Evolutionary conservation across 2,113 vertebrate genomes (phyloP).

Genomic region (Aspidoscelis tigris): DNA sequence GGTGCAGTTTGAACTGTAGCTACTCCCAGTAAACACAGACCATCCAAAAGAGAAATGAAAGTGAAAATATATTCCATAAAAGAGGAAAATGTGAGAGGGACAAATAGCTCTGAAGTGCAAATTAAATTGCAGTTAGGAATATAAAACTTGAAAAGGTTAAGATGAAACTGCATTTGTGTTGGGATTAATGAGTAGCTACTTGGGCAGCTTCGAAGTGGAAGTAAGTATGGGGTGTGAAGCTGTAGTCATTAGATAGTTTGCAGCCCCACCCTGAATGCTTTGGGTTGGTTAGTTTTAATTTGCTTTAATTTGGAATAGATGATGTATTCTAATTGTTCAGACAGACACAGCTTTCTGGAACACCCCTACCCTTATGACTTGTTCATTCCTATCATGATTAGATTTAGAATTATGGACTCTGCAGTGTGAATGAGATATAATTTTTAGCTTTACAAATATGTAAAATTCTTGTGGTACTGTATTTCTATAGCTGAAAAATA

Average conservation of each 20-base stretch:
- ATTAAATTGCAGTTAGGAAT: background rate
- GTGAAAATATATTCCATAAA: no score
- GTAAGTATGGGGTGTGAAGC: slow-evolving; percentile 5
- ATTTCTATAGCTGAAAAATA: background rate
- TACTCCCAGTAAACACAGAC: no score
- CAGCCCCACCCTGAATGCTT: background rate
- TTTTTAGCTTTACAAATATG: background rate
- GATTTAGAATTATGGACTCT: background rate
- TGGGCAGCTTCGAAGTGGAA: background rate
- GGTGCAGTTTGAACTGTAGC: no score
- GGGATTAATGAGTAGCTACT: background rate
- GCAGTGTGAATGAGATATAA: background rate
- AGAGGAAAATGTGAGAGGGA: background rate
- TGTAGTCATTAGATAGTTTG: slow-evolving; percentile 12
- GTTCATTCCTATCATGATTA: background rate
- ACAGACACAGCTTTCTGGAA: background rate
- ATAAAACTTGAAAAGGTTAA: background rate
- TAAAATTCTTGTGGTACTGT: background rate
- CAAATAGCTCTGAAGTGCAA: background rate
- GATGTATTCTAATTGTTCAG: background rate
- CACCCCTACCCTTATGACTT: background rate
- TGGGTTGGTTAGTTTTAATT: background rate
- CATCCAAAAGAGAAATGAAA: no score
- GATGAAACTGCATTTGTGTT: slow-evolving; percentile 1
- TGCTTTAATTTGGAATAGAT: background rate